These are phyloP conservation scores for Ennomos fuscantarius DNA, from an alignment of 2,888 invertebrate genomes.

Conservation along the genomic window DNA sequence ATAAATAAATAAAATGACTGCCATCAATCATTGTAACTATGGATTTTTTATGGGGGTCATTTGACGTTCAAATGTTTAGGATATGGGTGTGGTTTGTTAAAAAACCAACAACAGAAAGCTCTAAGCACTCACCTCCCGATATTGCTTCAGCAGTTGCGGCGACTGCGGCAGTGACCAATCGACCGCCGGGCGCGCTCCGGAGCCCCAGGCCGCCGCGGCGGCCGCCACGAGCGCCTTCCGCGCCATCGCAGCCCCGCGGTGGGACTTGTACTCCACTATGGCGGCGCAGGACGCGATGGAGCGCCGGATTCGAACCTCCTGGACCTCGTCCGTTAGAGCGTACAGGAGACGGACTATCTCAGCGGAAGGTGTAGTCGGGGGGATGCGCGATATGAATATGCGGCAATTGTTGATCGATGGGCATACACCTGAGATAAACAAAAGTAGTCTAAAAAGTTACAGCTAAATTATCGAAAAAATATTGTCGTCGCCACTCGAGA, in stretches of 20 bases:
- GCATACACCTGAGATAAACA: constrained; percentile 84
- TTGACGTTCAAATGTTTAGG: too few relatives aligned
- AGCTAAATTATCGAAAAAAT: too few relatives aligned
- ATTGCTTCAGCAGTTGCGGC: constrained; percentile 73
- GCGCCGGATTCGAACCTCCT: constrained; percentile 77
- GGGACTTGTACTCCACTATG: constrained; percentile 89
- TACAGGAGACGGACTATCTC: constrained; percentile 86
- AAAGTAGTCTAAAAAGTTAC: too few relatives aligned
- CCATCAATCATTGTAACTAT: too few relatives aligned
- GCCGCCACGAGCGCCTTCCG: constrained; percentile 82
- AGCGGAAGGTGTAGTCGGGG: constrained; percentile 85
- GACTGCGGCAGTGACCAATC: constrained; percentile 82
- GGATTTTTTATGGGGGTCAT: too few relatives aligned
- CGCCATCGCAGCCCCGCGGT: constrained; percentile 86
- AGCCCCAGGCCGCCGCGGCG: constrained; percentile 79
- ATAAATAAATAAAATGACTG: too few relatives aligned
- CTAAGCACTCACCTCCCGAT: constrained; percentile 66
- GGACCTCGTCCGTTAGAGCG: constrained; percentile 79
- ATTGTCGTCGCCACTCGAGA: too few relatives aligned
- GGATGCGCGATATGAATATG: constrained; percentile 86
- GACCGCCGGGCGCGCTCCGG: constrained; percentile 75
- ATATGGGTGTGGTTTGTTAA: neutral
- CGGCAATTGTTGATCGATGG: constrained; percentile 91
- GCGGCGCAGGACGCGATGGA: constrained; percentile 84
- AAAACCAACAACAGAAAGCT: neutral